Evolutionary conservation across 2,113 vertebrate genomes (phyloP).

Genomic region (Apodemus speciosus): DNA sequence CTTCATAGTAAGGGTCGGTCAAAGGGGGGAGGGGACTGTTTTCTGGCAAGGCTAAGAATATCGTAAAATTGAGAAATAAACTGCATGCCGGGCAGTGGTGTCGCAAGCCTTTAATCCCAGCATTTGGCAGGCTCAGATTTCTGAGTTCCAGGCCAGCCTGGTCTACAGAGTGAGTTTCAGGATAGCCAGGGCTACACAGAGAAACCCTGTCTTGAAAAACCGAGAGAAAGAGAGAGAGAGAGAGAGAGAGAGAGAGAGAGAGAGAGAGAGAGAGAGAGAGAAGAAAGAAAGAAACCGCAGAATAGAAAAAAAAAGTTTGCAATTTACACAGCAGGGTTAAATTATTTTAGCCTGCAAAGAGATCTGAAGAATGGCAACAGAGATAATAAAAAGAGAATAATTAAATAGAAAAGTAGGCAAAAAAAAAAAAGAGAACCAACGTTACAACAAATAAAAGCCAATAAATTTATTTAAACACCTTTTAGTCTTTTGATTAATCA

Average conservation of each 20-base stretch:
- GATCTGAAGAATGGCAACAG: constrained; percentile 10
- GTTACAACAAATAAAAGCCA: background rate
- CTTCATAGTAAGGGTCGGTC: background rate
- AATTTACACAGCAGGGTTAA: background rate
- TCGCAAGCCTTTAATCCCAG: no score
- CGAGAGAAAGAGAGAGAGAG: no score
- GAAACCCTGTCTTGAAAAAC: no score
- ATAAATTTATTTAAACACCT: background rate
- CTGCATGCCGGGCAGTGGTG: background rate
- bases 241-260: no score
- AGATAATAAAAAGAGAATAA: background rate
- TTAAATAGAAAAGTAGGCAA: background rate
- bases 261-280: no score
- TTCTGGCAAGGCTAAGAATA: background rate
- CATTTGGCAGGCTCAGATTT: no score
- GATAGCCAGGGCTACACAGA: no score
- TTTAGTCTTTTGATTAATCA: constrained; percentile 8
- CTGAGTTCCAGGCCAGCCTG: no score
- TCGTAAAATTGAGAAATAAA: constrained; percentile 1
- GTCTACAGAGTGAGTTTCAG: no score
- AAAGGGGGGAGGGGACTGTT: background rate
- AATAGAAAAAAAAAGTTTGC: background rate
- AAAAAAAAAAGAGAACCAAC: background rate
- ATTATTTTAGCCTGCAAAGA: constrained; percentile 13
- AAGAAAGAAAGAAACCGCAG: background rate